phyloP scores from a whole-genome alignment of 2,888 invertebrate genomes.

The Drosophila koepferae region DNA sequence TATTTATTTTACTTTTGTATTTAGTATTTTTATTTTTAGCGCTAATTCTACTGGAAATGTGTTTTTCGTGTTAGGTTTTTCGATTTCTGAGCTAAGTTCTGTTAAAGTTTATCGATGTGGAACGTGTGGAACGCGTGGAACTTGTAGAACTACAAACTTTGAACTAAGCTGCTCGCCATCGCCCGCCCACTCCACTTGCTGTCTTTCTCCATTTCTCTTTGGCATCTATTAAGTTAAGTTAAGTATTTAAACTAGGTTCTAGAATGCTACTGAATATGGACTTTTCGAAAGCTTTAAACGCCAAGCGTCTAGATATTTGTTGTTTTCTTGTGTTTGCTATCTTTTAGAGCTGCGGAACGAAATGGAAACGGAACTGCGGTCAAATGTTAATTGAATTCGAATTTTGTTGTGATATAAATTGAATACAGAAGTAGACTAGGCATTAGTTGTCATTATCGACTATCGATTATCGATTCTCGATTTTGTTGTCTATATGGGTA shows the following conservation, averaged over 20 bases:
- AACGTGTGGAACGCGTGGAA: conserved; percentile 11
- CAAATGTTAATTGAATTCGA: conserved; percentile 3
- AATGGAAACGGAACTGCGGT: conserved; percentile 33
- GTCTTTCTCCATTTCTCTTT: conserved; percentile 44
- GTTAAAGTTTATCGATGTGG: background rate
- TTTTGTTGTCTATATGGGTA: conserved; percentile 31
- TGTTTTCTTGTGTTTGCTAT: background rate
- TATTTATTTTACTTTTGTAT: background rate
- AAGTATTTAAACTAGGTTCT: conserved; percentile 56
- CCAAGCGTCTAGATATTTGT: conserved; percentile 16
- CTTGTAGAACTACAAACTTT: conserved; percentile 11
- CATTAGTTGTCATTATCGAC: conserved; percentile 5
- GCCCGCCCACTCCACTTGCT: conserved; percentile 14
- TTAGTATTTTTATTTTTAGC: conserved; percentile 20
- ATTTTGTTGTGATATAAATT: conserved; percentile 21
- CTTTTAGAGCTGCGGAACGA: conserved; percentile 8
- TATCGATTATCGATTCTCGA: background rate
- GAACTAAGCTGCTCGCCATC: conserved; percentile 22
- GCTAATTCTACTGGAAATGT: conserved; percentile 63
- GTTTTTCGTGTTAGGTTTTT: conserved; percentile 36
- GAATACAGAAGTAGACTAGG: conserved; percentile 40
- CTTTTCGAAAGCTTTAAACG: conserved; percentile 52
- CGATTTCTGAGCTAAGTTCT: conserved; percentile 17
- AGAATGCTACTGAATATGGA: conserved; percentile 72
- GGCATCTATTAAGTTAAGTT: conserved; percentile 65